phyloP scores from a whole-genome alignment of 2,888 invertebrate genomes.

The Azorinus chamasolen region DNA sequence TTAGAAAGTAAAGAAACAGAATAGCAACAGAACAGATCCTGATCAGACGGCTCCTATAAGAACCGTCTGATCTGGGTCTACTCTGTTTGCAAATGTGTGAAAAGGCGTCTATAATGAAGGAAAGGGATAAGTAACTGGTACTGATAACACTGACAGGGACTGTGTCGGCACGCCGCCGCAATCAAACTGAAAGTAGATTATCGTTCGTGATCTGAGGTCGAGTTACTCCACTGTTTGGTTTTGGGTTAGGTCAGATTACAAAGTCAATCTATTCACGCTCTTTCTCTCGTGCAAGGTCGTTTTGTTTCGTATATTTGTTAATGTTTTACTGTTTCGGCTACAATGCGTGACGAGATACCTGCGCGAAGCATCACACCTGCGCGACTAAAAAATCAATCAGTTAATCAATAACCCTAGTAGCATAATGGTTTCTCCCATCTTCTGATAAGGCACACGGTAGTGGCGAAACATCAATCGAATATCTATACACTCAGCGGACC shows the following conservation, averaged over 20 bases:
- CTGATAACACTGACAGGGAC: too few relatives aligned
- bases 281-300: not conserved
- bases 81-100: too few relatives aligned
- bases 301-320: not conserved
- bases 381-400: not conserved
- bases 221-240: not conserved
- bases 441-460: conserved; percentile 8
- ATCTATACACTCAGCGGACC: conserved; percentile 44
- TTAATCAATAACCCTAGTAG: not conserved
- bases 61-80: too few relatives aligned
- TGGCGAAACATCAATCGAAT: conserved; percentile 54
- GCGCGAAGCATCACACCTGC: not conserved
- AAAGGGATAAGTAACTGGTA: too few relatives aligned
- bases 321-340: not conserved
- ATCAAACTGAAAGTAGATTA: not conserved
- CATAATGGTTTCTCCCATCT: conserved; percentile 24
- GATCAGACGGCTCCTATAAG: too few relatives aligned
- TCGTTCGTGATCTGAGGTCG: not conserved
- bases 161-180: too few relatives aligned
- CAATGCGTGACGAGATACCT: not conserved
- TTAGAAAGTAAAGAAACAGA: too few relatives aligned
- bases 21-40: too few relatives aligned
- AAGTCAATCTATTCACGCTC: not conserved
- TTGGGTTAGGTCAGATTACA: not conserved
- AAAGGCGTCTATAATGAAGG: too few relatives aligned